A percentile compares a stretch with the other conserved stretches of the same genome.
Evolutionary conservation across 1,140 invertebrate species (phyloP).

Genomic region (Harpegnathos saltator): DNA sequence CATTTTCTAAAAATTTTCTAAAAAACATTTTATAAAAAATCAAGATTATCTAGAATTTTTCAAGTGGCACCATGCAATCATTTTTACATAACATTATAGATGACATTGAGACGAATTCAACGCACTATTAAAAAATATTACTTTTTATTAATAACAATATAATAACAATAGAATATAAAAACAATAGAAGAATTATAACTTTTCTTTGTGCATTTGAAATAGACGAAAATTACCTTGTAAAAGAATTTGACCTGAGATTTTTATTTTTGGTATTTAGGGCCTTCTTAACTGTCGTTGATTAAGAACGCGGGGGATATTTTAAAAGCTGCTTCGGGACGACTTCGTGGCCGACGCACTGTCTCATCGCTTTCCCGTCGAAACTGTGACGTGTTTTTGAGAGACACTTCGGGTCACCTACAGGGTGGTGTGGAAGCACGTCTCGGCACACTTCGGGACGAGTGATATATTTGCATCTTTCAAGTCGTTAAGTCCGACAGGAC

Average conservation of each 20-base stretch:
- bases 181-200: no score
- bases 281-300: neutral
- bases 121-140: no score
- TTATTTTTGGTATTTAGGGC: constrained; percentile 20
- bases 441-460: neutral
- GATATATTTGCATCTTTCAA: constrained; percentile 59
- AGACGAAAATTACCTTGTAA: neutral
- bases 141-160: no score
- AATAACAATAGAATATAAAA: neutral
- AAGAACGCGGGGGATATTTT: neutral
- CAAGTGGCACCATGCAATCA: no score
- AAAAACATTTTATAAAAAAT: no score
- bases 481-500: constrained; percentile 36
- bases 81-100: no score
- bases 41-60: no score
- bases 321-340: neutral
- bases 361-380: constrained; percentile 2
- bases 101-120: no score
- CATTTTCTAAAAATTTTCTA: no score
- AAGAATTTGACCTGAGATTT: constrained; percentile 3
- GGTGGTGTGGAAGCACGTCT: neutral
- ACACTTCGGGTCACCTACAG: neutral
- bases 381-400: constrained; percentile 3
- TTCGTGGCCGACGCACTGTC: neutral
- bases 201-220: neutral